Base-by-base conservation (phyloP, 1,140 invertebrate genomes). In the Euura saliciscinereae region DNA sequence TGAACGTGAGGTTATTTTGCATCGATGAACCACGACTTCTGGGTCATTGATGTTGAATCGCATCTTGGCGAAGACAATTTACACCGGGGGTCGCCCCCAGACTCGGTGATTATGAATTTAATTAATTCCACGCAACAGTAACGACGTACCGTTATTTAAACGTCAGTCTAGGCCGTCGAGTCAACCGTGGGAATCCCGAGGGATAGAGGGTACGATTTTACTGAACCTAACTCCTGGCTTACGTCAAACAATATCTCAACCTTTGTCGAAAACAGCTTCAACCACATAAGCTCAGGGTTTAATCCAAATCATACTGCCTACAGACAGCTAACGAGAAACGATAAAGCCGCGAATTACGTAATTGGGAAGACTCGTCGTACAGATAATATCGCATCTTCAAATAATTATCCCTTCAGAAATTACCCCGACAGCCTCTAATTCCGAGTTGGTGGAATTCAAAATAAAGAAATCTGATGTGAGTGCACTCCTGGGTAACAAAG, bases 171-270 rank as follows among this genome's bases (percentile, higher is more conserved):
- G 51, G 51, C 5, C 8, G 51, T 6, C 13, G 51, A 59, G 51
- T 59, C 51, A 59, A 59, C 51, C 51, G 51, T 59, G 51, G 51
- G 51, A 59, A 59, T 59, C 51, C 51, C 51, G 51, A 59, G 51
- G 51, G 51, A 59, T 59, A n/a, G 6, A 59, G 51, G 13, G 51
- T 11, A 59, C 51, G 51, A 59, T 59, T 59, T 59, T 59, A 8
- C 5, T n/a, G 28, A 59, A 11, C 51, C 51, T n/a, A 6, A 59
- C 51, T 59, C 13, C 51, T n/a, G 13, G 10, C 13, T 59, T 59
- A n/a, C 13, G 3, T 59, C 51, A 2, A 59, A 59, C 10, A 59
- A 59, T 59, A 8, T 6, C 51, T 11, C 28, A 59, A 59, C 51
- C 13, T 59, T 59, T 11, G 51, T 59, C 51, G 10, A 59, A 59